phyloP scores from a whole-genome alignment of 2,888 invertebrate species.

The Troides aeacus region DNA sequence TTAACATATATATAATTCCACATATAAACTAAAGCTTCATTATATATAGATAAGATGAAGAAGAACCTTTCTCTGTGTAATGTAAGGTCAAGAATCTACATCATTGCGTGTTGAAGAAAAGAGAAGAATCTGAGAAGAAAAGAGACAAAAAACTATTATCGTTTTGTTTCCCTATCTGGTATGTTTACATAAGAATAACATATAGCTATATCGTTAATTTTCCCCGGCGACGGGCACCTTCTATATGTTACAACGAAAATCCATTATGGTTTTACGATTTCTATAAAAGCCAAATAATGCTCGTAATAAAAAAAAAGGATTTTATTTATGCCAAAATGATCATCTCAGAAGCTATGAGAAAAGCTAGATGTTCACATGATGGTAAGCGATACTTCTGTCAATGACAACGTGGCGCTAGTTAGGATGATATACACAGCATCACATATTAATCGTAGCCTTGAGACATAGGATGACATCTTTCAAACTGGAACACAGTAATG shows the following conservation, averaged over 20 bases:
- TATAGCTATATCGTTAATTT: conserved; percentile 25
- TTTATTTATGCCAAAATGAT: conserved; percentile 23
- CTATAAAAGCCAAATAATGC: conserved; percentile 46
- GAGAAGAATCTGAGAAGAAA: not conserved
- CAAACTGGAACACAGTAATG: too few species aligned
- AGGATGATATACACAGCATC: too few species aligned
- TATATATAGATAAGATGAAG: not conserved
- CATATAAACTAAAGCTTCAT: too few species aligned
- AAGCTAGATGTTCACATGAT: too few species aligned
- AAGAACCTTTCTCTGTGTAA: not conserved
- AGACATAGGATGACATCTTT: too few species aligned
- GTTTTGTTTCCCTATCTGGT: conserved; percentile 8
- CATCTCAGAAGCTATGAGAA: not conserved
- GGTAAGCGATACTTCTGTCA: too few species aligned
- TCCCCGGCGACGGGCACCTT: conserved; percentile 18
- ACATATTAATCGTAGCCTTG: too few species aligned
- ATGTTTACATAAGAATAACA: conserved; percentile 12
- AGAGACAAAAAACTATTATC: not conserved
- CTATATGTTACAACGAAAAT: conserved; percentile 43
- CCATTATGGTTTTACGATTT: conserved; percentile 53
- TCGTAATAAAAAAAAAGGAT: conserved; percentile 38
- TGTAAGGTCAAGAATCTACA: not conserved
- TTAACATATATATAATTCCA: too few species aligned
- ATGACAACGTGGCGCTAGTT: too few species aligned
- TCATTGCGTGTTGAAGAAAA: not conserved